Evolutionary conservation across 2,113 vertebrate genomes (phyloP).

Genomic region (Oxyura jamaicensis): DNA sequence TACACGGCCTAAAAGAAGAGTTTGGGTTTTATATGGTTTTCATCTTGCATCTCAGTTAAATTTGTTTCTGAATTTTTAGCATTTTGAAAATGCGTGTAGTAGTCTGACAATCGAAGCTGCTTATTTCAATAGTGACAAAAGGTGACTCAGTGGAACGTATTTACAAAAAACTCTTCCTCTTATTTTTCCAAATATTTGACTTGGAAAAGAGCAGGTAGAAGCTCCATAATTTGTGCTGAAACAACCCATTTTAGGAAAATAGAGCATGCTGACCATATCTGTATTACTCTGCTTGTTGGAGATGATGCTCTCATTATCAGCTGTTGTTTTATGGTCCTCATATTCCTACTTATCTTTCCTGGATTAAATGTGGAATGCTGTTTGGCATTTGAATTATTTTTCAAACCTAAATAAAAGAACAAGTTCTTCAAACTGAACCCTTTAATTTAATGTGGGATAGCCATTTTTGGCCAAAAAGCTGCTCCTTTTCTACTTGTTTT

Average conservation of each 20-base stretch:
- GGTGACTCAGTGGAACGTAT: not conserved
- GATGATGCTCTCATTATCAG: not conserved
- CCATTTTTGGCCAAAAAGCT: conserved; percentile 35
- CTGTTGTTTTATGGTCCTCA: conserved; percentile 10
- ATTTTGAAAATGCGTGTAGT: not conserved
- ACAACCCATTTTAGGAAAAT: not conserved
- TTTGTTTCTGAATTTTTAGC: not conserved
- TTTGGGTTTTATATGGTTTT: conserved; percentile 15
- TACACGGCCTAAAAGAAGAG: not conserved
- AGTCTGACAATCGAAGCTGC: not conserved
- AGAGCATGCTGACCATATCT: not conserved
- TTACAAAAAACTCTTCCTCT: not conserved
- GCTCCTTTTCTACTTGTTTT: not conserved
- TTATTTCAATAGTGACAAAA: not conserved
- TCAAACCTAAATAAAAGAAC: conserved; percentile 36
- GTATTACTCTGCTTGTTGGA: not conserved
- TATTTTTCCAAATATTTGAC: not conserved
- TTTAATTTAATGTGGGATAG: conserved; percentile 10
- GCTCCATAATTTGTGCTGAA: not conserved
- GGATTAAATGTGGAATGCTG: conserved; percentile 43
- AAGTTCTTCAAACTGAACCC: not conserved
- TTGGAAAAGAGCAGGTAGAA: not conserved
- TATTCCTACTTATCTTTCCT: conserved; percentile 27
- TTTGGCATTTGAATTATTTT: conserved; percentile 42
- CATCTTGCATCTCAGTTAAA: not conserved